Evolutionary conservation across 1,140 invertebrate genomes (phyloP).

Genomic region (Hermetia illucens): DNA sequence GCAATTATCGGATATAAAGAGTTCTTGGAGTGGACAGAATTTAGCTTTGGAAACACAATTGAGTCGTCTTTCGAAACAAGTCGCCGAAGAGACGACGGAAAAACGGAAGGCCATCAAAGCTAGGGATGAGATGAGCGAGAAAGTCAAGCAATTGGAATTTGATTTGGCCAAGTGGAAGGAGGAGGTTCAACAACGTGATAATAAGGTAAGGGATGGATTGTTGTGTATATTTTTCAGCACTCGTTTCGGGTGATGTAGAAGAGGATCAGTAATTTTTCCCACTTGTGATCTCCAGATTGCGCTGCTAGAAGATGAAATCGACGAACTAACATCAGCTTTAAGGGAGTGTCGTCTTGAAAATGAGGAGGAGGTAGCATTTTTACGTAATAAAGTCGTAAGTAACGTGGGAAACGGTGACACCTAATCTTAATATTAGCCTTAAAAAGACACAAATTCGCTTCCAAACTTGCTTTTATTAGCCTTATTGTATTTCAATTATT

Average conservation of each 20-base stretch:
- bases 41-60: slow-evolving; percentile 73
- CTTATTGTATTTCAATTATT: neutral
- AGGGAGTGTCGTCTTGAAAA: slow-evolving; percentile 42
- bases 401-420: slow-evolving; percentile 24
- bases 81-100: slow-evolving; percentile 65
- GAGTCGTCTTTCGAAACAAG: slow-evolving; percentile 56
- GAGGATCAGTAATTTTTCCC: neutral
- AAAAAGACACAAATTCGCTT: neutral
- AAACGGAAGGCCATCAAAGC: slow-evolving; percentile 57
- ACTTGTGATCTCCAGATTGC: slow-evolving; percentile 30
- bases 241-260: too few relatives aligned
- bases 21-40: slow-evolving; percentile 79
- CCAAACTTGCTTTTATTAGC: neutral
- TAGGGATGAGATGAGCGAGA: slow-evolving; percentile 46
- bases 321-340: slow-evolving; percentile 44
- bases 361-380: slow-evolving; percentile 46
- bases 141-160: slow-evolving; percentile 45
- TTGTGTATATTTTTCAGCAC: too few relatives aligned
- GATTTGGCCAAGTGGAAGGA: slow-evolving; percentile 54
- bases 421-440: slow-evolving; percentile 3
- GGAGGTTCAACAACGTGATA: slow-evolving; percentile 53
- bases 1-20: slow-evolving; percentile 75
- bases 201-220: slow-evolving; percentile 50
- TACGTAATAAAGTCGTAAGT: slow-evolving; percentile 51
- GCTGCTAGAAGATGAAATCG: slow-evolving; percentile 44